Evolutionary conservation across 2,797 vertebrate species (phyloP).

Genomic region (Chelonia mydas): DNA sequence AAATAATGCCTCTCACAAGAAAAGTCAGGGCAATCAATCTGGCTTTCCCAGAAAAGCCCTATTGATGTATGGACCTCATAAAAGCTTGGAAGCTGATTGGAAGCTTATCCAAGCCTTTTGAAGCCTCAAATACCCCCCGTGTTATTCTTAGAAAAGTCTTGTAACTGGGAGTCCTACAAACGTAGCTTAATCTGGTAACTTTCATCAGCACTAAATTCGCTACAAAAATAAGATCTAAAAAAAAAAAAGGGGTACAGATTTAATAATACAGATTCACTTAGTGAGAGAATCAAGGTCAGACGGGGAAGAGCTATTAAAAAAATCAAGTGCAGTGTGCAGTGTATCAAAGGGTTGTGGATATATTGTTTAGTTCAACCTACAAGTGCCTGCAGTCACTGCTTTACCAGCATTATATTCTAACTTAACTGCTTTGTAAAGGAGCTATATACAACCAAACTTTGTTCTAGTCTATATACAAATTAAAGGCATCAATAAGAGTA

Average conservation of each 20-base stretch:
- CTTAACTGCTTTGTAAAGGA: neutral
- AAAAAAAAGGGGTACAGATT: neutral
- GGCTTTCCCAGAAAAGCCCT: neutral
- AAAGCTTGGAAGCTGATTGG: neutral
- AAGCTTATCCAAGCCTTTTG: neutral
- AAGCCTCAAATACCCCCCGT: neutral
- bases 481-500: slow-evolving; percentile 24
- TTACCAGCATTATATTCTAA: slow-evolving; percentile 14
- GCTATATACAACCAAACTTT: neutral
- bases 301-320: neutral
- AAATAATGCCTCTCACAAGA: neutral
- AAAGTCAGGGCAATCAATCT: neutral
- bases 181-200: neutral
- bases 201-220: neutral
- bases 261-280: neutral
- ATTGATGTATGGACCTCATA: neutral
- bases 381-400: neutral
- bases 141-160: neutral
- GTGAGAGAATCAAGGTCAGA: slow-evolving; percentile 32
- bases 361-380: neutral
- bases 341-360: fast-evolving
- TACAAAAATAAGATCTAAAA: neutral
- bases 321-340: fast-evolving
- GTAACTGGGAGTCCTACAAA: neutral
- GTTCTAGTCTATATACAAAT: slow-evolving; percentile 12